phyloP scores from a whole-genome alignment of 2,113 vertebrate genomes.

The Lophius piscatorius region DNA sequence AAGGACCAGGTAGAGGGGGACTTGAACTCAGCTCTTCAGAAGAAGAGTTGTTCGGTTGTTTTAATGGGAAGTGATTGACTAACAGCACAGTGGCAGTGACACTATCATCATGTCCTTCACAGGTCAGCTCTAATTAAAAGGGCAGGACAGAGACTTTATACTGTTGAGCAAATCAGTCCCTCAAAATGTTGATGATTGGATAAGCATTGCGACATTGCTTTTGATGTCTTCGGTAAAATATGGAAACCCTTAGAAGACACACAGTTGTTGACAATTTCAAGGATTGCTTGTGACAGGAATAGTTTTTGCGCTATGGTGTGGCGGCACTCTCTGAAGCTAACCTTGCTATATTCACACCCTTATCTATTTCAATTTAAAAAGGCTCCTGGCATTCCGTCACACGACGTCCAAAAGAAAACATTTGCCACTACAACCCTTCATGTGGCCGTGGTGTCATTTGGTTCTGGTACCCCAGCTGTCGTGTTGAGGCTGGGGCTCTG shows the following conservation, averaged over 20 bases:
- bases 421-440: constrained; percentile 22
- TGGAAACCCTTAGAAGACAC: constrained; percentile 34
- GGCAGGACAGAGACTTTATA: constrained; percentile 37
- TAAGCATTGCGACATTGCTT: constrained; percentile 43
- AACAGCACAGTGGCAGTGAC: constrained; percentile 16
- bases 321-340: constrained; percentile 37
- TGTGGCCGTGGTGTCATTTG: constrained; percentile 50
- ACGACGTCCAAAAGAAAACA: constrained; percentile 15
- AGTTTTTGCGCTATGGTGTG: constrained; percentile 9
- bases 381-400: constrained; percentile 15
- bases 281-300: constrained; percentile 39
- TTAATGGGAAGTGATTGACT: too few relatives aligned
- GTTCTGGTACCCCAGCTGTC: constrained; percentile 37
- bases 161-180: constrained; percentile 38
- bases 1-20: too few relatives aligned
- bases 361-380: constrained; percentile 29
- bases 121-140: constrained; percentile 57
- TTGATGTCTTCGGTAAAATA: constrained; percentile 39
- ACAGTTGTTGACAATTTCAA: constrained; percentile 49
- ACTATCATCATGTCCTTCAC: constrained; percentile 60
- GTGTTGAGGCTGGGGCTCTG: background rate
- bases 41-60: too few relatives aligned
- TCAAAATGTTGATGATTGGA: constrained; percentile 44
- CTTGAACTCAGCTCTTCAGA: too few relatives aligned
- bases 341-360: constrained; percentile 37